Evolutionary conservation across 2,113 vertebrate genomes (phyloP), one percentile per base, ranked within the genome.

Genomic region (Prietella phreatophila): DNA sequence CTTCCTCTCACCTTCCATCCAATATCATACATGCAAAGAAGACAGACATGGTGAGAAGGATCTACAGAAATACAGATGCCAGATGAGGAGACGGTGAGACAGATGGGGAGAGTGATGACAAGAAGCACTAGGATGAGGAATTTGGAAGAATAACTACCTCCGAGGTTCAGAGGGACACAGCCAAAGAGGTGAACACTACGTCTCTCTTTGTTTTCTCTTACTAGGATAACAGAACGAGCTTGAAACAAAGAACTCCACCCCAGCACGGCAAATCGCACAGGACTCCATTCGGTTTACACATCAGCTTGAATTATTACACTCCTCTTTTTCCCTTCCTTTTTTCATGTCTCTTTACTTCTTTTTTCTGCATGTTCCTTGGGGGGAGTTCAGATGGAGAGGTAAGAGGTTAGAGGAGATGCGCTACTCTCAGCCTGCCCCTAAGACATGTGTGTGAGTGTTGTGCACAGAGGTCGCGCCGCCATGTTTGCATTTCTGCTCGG

Each of bases 401-500:
- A 92, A 92, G 91, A 93, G 93, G 94, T 95, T 92, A 93, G 93
- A 92, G 90, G 89, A 93, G 91, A 91, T 90, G 91, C 91, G 91
- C 92, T 93, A 91, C 90, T 89, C 88, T 89, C 92, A 91, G 93
- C 94, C 92, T 95, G 95, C 95, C 95, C 94, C 94, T 93, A 93
- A 94, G 95, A 95, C 93, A 95, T 94, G 67, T 94, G 92, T 93
- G 92, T 91, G 91, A 88, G 85, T 79, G 90, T 86, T 90, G 85
- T 86, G 87, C 85, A 85, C 85, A 87, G 90, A 92, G 94, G 94
- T 95, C 94, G 94, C 91, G 91, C 90, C 93, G 90, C 89, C 92
- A 89, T 93, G 94, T 94, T 93, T 95, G 92, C 94, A 93, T 94
- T 93, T 92, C 93, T 91, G 94, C 94, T 94, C 89, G 88, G 94